phyloP scores from a whole-genome alignment of 2,113 vertebrate genomes.

The Strix aluco region DNA sequence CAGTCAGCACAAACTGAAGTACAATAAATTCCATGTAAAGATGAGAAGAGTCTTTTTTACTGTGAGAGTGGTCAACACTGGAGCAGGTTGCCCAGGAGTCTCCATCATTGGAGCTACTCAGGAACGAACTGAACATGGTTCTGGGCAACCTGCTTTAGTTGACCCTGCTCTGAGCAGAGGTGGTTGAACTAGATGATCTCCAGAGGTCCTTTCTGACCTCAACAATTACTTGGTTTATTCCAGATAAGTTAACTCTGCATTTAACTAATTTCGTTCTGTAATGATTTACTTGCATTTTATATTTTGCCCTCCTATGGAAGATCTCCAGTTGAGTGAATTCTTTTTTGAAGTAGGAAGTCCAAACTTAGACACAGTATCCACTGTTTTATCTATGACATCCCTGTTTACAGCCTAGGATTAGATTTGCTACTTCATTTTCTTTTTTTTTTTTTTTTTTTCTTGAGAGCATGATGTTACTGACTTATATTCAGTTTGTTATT shows the following conservation, averaged over 20 bases:
- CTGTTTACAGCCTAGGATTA: background rate
- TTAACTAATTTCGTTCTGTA: background rate
- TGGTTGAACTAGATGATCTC: background rate
- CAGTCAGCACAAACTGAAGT: background rate
- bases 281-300: background rate
- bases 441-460: background rate
- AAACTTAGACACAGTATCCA: background rate
- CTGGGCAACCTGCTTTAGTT: background rate
- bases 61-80: background rate
- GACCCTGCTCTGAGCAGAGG: background rate
- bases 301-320: background rate
- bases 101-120: background rate
- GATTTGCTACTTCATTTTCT: background rate
- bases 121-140: background rate
- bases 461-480: background rate
- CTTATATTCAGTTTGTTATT: background rate
- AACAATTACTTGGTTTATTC: background rate
- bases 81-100: background rate
- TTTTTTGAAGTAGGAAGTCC: background rate
- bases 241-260: background rate
- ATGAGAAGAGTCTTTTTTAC: background rate
- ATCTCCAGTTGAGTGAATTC: background rate
- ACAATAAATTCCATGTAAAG: background rate
- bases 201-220: background rate
- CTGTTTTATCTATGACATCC: background rate